Evolutionary conservation across 2,888 invertebrate species (phyloP), one percentile per base, ranked within the genome.

Genomic region (Hemaris fuciformis): DNA sequence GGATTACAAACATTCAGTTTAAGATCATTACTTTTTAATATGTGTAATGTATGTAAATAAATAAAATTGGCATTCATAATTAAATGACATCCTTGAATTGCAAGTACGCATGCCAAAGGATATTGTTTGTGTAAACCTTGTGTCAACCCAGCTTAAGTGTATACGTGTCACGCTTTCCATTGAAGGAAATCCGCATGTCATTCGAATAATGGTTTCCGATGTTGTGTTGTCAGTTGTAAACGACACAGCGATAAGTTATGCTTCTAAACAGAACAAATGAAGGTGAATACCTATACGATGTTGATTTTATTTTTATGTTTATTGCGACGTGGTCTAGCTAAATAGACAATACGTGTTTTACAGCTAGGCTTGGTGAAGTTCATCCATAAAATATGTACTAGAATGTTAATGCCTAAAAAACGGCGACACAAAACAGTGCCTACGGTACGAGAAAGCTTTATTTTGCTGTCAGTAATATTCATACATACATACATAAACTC

Each of bases 151-250:
- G 31, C 53, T 53, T 53, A 53, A 42, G 58, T 2, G 23, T 56
- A 57, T 43, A 42, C 31, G 53, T 53, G 53, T 53, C 53, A 53
- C 53, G 53, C 18, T 53, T 53, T n/a, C 46, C 31, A 53, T 0
- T 0, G 48, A 27, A 62, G 61, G 65, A 60, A 53, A 63, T 60
- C 65, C 48, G 59, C 34, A 10, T 31, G 38, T 61, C 59, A 62
- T 65, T 70, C 64, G 59, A 59, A 41, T 42, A 46, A 20, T 64
- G 42, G 27, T 31, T 42, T 46, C 10, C 45, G 62, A 65, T 46
- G 62, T 34, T n/a, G 65, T 64, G 63, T 63, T 62, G 46, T 34
- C 57, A 46, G 10, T 59, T 66, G 66, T 65, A 66, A 72, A 70
- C 62, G 60, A 66, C 66, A 73, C 15, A 10, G 27, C 10, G 53